These are phyloP conservation scores for Parelbella ahira DNA, from an alignment of 2,888 invertebrate species.

Conservation along the genomic window DNA sequence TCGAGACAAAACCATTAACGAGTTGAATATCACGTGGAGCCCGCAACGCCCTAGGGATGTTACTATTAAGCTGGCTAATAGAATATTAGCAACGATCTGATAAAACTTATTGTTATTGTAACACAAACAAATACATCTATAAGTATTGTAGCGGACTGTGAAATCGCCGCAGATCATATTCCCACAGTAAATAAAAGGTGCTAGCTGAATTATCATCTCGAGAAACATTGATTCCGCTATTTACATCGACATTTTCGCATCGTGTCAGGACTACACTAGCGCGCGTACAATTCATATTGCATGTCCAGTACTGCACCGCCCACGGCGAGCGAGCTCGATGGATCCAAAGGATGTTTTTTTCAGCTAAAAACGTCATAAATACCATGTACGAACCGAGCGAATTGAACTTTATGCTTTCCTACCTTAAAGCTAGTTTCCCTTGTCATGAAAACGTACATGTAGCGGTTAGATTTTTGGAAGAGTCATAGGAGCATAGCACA, in stretches of 20 bases:
- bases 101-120: conserved; percentile 1
- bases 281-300: conserved; percentile 66
- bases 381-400: background rate
- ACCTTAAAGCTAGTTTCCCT: no score
- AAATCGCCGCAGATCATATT: conserved; percentile 36
- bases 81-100: conserved; percentile 6
- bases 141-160: conserved; percentile 31
- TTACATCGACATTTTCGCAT: conserved; percentile 45
- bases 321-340: conserved; percentile 58
- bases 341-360: conserved; percentile 41
- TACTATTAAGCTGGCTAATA: conserved; percentile 28
- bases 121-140: background rate
- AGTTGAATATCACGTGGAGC: conserved; percentile 34
- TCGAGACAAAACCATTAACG: conserved; percentile 51
- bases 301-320: conserved; percentile 69
- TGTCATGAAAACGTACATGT: background rate
- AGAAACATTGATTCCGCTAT: conserved; percentile 45
- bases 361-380: conserved; percentile 28
- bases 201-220: conserved; percentile 45
- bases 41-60: conserved; percentile 43
- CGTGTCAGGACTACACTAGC: conserved; percentile 41
- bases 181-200: conserved; percentile 46
- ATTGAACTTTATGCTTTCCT: background rate
- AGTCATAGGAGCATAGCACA: conserved; percentile 38
- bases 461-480: background rate